These are phyloP conservation scores for Tragelaphus eurycerus DNA, from an alignment of 2,797 vertebrate genomes.

Conservation along the genomic window DNA sequence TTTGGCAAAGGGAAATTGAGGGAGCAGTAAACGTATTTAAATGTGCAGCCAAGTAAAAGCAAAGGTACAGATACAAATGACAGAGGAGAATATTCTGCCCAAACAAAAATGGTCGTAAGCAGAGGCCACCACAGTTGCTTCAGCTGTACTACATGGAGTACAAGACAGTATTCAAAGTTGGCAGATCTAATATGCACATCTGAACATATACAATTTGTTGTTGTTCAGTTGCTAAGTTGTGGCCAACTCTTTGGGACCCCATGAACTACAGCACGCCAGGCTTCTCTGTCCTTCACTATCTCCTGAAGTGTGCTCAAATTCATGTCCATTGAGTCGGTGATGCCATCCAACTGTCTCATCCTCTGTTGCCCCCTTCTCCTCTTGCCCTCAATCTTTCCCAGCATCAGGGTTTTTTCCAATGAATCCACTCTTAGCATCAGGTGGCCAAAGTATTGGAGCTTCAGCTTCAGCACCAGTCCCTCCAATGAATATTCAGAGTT, in stretches of 20 bases:
- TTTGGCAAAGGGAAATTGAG: background rate
- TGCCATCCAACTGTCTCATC: background rate
- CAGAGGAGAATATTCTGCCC: background rate
- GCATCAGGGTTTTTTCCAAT: background rate
- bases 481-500: background rate
- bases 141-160: background rate
- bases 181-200: background rate
- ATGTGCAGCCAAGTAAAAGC: background rate
- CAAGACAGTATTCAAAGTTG: background rate
- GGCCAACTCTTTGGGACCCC: background rate
- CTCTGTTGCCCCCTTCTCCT: background rate
- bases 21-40: background rate
- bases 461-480: background rate
- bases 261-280: background rate
- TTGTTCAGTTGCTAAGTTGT: background rate
- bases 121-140: background rate
- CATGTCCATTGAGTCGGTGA: background rate
- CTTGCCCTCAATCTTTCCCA: background rate
- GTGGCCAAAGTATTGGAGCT: background rate
- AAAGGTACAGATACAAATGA: background rate
- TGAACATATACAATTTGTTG: background rate
- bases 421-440: background rate
- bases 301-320: background rate
- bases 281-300: background rate
- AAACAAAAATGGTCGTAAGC: background rate